These are phyloP conservation scores for Drosophila hydei DNA, from an alignment of 1,140 invertebrate species.

Conservation along the genomic window DNA sequence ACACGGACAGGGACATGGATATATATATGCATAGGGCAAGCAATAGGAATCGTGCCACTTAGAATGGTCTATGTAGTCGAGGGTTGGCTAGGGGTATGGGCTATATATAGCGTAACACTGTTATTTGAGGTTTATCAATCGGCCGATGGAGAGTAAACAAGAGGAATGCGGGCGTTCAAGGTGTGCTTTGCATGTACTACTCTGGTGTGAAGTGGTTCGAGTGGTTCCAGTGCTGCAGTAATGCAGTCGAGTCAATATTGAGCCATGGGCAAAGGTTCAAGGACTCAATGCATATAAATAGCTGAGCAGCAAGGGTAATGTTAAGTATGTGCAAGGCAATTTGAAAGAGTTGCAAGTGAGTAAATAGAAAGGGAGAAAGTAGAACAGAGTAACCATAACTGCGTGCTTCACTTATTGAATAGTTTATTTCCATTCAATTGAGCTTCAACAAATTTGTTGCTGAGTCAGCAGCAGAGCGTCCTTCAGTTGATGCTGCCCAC, in stretches of 20 bases:
- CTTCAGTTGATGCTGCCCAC: background rate
- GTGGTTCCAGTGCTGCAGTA: constrained; percentile 39
- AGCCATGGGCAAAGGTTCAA: constrained; percentile 54
- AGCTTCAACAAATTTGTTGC: constrained; percentile 10
- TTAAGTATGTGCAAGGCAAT: background rate
- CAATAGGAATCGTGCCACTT: background rate
- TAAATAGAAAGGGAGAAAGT: too few species aligned
- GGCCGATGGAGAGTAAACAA: constrained; percentile 26
- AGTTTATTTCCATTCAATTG: background rate
- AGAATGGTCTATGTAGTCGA: background rate
- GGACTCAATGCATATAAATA: constrained; percentile 63
- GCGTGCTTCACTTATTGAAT: too few species aligned
- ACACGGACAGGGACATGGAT: background rate
- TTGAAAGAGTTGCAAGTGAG: too few species aligned
- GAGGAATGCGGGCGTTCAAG: constrained; percentile 34
- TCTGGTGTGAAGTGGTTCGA: constrained; percentile 36
- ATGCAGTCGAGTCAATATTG: constrained; percentile 12
- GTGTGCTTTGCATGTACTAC: constrained; percentile 25
- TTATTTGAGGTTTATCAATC: constrained; percentile 44
- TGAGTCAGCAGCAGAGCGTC: constrained; percentile 46
- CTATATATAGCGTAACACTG: constrained; percentile 35
- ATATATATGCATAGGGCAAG: background rate
- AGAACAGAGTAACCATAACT: too few species aligned
- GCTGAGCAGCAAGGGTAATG: constrained; percentile 5
- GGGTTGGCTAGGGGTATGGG: constrained; percentile 24